Evolutionary conservation across 2,113 vertebrate genomes (phyloP), one percentile per base, ranked within the genome.

Genomic region (Bombycilla garrulus): DNA sequence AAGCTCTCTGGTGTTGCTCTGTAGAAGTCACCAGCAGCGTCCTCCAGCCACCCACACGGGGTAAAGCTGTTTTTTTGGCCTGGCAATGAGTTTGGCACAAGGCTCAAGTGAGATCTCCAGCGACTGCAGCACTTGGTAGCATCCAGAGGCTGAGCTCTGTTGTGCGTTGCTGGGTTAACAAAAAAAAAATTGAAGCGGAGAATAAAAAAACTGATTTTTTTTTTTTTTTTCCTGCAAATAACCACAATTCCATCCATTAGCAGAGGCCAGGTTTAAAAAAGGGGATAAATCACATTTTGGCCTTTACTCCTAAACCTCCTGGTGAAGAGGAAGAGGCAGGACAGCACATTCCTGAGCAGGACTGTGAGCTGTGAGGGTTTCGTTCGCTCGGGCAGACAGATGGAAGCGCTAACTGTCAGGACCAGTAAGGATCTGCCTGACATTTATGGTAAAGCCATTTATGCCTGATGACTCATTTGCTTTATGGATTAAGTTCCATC

Each of bases 391-490:
- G 85, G 19, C 61, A 74, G 79, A 58, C 90, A 94, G 79, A 88
- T 77, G 76, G 56, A 70, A 92, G 71, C 10, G 79, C 51, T 53
- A n/a, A 93, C 71, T 92, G 79, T 93, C 88, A 90, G 48, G 76
- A 57, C 24, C 92, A 90, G 82, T 83, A 8, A 45, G 88, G 86
- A 74, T 66, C 56, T 60, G 42, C 18, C 78, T 96, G 95, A 96
- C 72, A 83, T 93, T 95, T 90, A 92, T 94, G 92, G 90, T 94
- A 92, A 95, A 91, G 86, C 81, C 89, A 95, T 91, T 90, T 90
- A 42, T 88, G 74, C 74, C 79, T 51, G 74, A 64, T 95, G 92
- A 95, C 71, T 91, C 91, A 77, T 61, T 76, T 90, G 80, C 92
- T 91, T 88, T 87, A 88, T 78, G 89, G 89, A 93, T 96, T 83